Evolutionary conservation across 2,888 invertebrate species (phyloP), one percentile per base, ranked within the genome.

Genomic region (Diarsia mendica): DNA sequence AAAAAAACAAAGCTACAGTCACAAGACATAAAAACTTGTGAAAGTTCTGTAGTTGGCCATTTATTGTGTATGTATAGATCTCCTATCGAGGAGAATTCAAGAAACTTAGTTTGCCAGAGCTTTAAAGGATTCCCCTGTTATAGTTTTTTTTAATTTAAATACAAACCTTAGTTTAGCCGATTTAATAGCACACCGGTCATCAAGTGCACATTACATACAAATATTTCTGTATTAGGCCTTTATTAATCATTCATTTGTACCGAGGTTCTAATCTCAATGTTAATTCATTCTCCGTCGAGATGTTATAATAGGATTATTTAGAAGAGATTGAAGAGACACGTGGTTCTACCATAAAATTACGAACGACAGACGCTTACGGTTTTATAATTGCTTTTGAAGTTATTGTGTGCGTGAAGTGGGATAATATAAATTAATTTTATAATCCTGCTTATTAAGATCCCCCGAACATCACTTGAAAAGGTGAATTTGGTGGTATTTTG

Each of bases 261-360:
- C n/a, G 44, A 64, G 48, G 23, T 68, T 44, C n/a, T 67, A 77
- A 61, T 71, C 64, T 80, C 53, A 72, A 84, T 80, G 72, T 78
- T 79, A 78, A 85, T 87, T 85, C 77, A 81, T n/a, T 39, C 51
- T 61, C 48, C 58, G 55, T 63, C 23, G 63, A 77, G 75, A 71
- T 67, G 63, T 65, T 72, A 60, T 82, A 82, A 82, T 85, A 70
- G 23, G 71, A 82, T 85, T 80, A 78, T n/a, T n/a, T n/a, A n/a
- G n/a, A n/a, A n/a, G n/a, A n/a, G n/a, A n/a, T 73, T 51, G 55
- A 68, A 18, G 68, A 58, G 39, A 72, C 75, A 70, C 60, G 49
- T 84, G 78, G 74, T 51, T 61, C 20, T 51, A 51, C n/a, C 44
- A 51, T 82, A 48, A 82, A 67, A 66, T 81, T 72, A 53, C 64